Evolutionary conservation across 2,797 vertebrate species (phyloP), one percentile per base, ranked within the genome.

Genomic region (Cirrhinus molitorella): DNA sequence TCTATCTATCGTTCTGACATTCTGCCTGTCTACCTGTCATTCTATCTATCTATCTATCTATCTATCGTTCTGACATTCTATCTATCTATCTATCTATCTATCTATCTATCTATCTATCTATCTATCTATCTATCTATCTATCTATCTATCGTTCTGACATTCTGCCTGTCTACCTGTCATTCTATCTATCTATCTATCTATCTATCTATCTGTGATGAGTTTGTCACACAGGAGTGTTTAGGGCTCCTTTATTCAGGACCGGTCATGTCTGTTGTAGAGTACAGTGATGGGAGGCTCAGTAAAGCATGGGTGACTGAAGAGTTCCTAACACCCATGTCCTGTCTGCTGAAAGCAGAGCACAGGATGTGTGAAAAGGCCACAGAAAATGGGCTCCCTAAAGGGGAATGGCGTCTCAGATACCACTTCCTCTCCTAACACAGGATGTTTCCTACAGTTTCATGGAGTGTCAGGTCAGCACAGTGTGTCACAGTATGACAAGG

Each of bases 391-490:
- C 74, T 83, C 65, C 37, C 67, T 71, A 66, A 55, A 49, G 57
- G 59, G 49, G n/a, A 68, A 11, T 47, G 28, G 66, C 7, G 8
- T 73, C 51, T 79, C 51, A 31, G 57, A 59, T 49, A 79, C 25
- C 74, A 73, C 31, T 57, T 82, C 68, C 49, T 65, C n/a, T 79
- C 47, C 4, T 45, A 77, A 70, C 31, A 51, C 57, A 53, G 80
- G 53, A 79, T 45, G 65, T 49, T 49, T 71, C 47, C 73, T 23
- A 65, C 59, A 21, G 28, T 49, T 55, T 72, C 73, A 68, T 49
- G 45, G 16, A 85, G 73, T 87, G 86, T 81, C 82, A 7, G 79
- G 80, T 91, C 86, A 91, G 83, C 85, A 78, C 85, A 51, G 14
- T 55, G 34, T 77, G 82, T 88, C 85, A 89, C 85, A 87, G 25